Conservation (phyloP, 2,113 vertebrate genomes). For the Cavia porcellus region DNA sequence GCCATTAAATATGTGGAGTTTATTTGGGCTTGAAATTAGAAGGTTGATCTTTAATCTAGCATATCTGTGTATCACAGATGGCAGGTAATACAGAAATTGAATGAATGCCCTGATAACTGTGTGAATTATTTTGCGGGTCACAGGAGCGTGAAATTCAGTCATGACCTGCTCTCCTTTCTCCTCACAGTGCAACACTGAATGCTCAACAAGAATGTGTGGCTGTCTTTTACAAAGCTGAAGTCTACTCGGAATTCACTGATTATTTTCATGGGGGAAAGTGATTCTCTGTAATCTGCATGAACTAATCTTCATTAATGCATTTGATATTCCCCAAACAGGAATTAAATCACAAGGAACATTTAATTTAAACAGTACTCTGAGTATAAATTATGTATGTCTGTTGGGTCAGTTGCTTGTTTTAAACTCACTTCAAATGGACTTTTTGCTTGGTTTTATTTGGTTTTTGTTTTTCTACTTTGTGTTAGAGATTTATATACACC, state of each 20-base stretch:
- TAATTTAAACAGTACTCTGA: background rate
- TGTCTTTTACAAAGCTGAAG: background rate
- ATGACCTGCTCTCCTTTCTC: slow-evolving; percentile 29
- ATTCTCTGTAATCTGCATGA: background rate
- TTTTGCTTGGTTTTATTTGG: background rate
- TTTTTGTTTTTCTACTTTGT: background rate
- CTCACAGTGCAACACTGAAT: slow-evolving; percentile 65
- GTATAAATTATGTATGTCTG: background rate
- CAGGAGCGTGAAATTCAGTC: slow-evolving; percentile 78
- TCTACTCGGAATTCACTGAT: background rate
- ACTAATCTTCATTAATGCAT: background rate
- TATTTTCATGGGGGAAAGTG: background rate
- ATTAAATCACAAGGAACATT: background rate
- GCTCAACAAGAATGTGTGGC: background rate
- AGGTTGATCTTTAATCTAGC: background rate
- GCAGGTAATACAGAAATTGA: slow-evolving; percentile 66
- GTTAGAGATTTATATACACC: background rate
- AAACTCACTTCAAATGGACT: background rate
- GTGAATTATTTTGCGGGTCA: slow-evolving; percentile 73
- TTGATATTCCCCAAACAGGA: background rate
- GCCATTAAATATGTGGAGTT: too few species aligned
- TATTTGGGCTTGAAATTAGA: too few species aligned
- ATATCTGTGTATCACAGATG: background rate
- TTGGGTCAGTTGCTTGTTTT: background rate
- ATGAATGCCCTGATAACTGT: slow-evolving; percentile 18